Evolutionary conservation across 2,797 vertebrate genomes (phyloP).

Genomic region (Squalus acanthias): DNA sequence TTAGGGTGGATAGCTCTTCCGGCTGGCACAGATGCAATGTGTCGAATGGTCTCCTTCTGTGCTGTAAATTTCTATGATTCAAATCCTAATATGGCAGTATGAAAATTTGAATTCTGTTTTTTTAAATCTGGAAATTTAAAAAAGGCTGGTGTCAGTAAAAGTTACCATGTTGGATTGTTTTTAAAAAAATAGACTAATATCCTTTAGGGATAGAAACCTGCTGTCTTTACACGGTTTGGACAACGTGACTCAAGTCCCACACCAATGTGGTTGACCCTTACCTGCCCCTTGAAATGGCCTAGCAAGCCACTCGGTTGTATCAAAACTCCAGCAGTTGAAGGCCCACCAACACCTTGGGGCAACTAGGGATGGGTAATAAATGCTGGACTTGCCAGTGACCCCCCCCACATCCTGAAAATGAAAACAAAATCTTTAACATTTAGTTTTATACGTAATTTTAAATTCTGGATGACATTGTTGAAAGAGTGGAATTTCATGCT

Average conservation of each 20-base stretch:
- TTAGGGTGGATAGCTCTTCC: too few species aligned
- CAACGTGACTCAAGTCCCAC: neutral
- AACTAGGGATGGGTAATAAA: neutral
- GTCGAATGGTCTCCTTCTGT: too few species aligned
- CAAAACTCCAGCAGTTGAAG: neutral
- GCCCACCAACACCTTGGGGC: neutral
- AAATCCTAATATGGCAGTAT: neutral
- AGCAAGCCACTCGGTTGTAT: neutral
- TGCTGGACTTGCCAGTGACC: neutral
- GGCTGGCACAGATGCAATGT: too few species aligned
- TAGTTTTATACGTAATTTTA: neutral
- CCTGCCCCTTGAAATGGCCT: neutral
- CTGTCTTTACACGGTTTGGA: neutral
- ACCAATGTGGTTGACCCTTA: neutral
- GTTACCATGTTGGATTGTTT: neutral
- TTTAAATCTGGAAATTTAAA: neutral
- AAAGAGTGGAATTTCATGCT: neutral
- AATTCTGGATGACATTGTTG: neutral
- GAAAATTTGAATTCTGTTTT: neutral
- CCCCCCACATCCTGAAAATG: neutral
- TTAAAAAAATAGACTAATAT: neutral
- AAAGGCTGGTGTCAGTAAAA: neutral
- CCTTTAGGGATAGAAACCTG: too few species aligned
- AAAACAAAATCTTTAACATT: neutral
- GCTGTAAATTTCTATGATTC: neutral